Evolutionary conservation across 2,797 vertebrate species (phyloP).

Genomic region (Spinus olivaceus): DNA sequence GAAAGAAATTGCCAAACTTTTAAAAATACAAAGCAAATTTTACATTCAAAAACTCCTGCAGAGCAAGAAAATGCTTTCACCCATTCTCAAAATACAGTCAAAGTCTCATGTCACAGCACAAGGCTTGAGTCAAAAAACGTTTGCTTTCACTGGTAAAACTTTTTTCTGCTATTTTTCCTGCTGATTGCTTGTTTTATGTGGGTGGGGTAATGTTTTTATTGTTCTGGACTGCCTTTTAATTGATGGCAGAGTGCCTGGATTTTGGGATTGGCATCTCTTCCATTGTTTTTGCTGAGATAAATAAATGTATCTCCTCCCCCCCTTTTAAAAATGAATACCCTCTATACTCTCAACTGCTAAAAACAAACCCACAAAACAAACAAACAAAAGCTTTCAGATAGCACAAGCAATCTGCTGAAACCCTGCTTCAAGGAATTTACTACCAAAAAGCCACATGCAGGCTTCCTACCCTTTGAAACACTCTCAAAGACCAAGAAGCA

Average conservation of each 20-base stretch:
- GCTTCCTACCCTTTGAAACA: background rate
- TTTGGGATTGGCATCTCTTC: slow-evolving; percentile 48
- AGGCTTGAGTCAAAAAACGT: background rate
- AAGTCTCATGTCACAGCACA: background rate
- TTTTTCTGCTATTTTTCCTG: slow-evolving; percentile 45
- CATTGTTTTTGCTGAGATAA: slow-evolving; percentile 37
- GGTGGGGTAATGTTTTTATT: slow-evolving; percentile 57
- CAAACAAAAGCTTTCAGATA: background rate
- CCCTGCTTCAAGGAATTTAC: background rate
- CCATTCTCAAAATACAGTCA: background rate
- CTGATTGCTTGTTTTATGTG: slow-evolving; percentile 47
- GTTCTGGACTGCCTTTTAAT: slow-evolving; percentile 53
- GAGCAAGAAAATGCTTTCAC: background rate
- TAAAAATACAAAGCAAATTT: background rate
- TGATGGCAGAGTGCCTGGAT: slow-evolving; percentile 55
- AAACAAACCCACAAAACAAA: background rate
- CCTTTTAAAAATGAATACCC: background rate
- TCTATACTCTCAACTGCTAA: background rate
- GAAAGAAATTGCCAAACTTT: background rate
- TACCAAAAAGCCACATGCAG: background rate
- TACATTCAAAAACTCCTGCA: background rate
- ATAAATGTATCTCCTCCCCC: background rate
- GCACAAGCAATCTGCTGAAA: background rate
- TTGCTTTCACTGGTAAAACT: slow-evolving; percentile 31
- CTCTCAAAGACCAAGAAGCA: background rate